phyloP scores from a whole-genome alignment of 2,113 vertebrate species.

The Pteropus alecto region DNA sequence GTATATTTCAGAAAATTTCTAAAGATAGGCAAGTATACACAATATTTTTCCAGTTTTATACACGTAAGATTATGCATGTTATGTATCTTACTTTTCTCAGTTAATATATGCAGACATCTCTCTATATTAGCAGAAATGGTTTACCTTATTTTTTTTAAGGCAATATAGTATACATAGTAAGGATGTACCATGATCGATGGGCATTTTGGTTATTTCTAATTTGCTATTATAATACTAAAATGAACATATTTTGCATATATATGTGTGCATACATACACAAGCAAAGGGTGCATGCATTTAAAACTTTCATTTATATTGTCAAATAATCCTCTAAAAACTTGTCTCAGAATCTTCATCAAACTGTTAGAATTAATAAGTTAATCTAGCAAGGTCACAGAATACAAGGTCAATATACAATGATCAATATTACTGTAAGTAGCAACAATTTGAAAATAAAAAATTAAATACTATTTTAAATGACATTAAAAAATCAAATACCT shows the following conservation, averaged over 20 bases:
- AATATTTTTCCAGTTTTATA: neutral
- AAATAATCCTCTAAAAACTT: neutral
- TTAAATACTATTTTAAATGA: neutral
- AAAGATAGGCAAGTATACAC: neutral
- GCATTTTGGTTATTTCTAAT: slow-evolving; percentile 22
- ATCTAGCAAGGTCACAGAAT: neutral
- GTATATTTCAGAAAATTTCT: neutral
- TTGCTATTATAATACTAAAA: neutral
- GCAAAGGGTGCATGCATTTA: neutral
- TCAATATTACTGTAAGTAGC: neutral
- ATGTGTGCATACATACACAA: neutral
- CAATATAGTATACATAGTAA: neutral
- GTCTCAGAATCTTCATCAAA: neutral
- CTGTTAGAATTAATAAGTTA: neutral
- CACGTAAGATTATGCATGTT: neutral
- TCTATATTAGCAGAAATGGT: neutral
- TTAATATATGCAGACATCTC: neutral
- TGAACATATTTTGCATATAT: neutral
- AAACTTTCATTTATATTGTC: neutral
- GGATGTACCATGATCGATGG: neutral
- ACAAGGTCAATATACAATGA: neutral
- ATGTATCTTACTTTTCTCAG: neutral
- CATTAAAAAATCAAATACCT: neutral
- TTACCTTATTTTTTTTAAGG: neutral
- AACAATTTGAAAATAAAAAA: neutral